These are phyloP conservation scores for Cercopithecus hamlyni DNA, from an alignment of 2,797 vertebrate genomes.

Conservation along the genomic window DNA sequence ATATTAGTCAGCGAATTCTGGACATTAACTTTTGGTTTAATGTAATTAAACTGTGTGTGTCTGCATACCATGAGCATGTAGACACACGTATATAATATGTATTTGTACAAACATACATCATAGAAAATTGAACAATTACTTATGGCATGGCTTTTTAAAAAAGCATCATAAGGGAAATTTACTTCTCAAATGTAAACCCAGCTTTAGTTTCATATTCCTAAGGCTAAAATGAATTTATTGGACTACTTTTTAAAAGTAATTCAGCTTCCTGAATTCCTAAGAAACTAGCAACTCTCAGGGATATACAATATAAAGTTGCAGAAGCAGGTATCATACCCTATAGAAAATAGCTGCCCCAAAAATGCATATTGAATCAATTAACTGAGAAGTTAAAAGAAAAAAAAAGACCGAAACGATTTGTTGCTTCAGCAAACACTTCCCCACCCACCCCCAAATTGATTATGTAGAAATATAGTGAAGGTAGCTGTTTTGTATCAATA, in stretches of 20 bases:
- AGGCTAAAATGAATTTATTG: not conserved
- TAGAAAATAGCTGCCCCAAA: not conserved
- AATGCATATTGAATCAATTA: not conserved
- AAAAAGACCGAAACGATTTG: not conserved
- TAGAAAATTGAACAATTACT: not conserved
- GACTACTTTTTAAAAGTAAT: not conserved
- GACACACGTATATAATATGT: not conserved
- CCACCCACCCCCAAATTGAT: not conserved
- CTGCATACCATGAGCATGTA: slow-evolving; percentile 10
- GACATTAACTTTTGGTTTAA: slow-evolving; percentile 73
- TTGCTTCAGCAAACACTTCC: not conserved
- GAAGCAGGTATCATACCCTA: not conserved
- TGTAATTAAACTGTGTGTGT: slow-evolving; percentile 65
- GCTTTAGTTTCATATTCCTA: not conserved
- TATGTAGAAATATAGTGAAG: not conserved
- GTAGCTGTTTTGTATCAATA: not conserved
- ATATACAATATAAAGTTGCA: not conserved
- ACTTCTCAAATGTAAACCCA: not conserved
- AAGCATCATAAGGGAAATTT: not conserved
- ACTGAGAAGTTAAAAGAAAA: not conserved
- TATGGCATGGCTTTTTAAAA: not conserved
- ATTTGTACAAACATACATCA: slow-evolving; percentile 18
- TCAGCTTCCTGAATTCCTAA: not conserved
- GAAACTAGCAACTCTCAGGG: not conserved
- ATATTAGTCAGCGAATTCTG: slow-evolving; percentile 68